A percentile compares a stretch with the other conserved stretches of the same genome.
Evolutionary conservation across 2,888 invertebrate genomes (phyloP).

Genomic region (Napeogenes inachia): DNA sequence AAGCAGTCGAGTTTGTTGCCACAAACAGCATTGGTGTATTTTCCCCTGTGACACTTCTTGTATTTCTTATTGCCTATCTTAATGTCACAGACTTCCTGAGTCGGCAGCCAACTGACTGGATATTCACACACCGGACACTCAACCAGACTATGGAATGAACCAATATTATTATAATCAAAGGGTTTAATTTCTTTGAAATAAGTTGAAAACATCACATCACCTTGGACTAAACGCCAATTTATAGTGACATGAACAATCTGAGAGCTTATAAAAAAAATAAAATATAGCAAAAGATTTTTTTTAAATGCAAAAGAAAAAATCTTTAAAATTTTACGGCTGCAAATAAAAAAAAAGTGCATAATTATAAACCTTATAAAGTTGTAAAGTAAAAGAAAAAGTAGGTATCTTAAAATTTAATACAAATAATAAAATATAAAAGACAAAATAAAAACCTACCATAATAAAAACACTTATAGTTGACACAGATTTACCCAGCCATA

Average conservation of each 20-base stretch:
- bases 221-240: too few species aligned
- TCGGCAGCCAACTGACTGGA: slow-evolving; percentile 44
- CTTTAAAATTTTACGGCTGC: too few species aligned
- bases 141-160: slow-evolving; percentile 42
- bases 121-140: slow-evolving; percentile 63
- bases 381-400: too few species aligned
- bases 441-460: slow-evolving; percentile 19
- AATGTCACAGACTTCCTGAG: slow-evolving; percentile 52
- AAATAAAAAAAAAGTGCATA: too few species aligned
- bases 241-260: too few species aligned
- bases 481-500: slow-evolving; percentile 43
- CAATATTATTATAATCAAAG: too few species aligned
- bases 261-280: too few species aligned
- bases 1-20: slow-evolving; percentile 60
- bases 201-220: too few species aligned
- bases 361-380: too few species aligned
- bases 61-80: slow-evolving; percentile 47
- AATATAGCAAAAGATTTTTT: too few species aligned
- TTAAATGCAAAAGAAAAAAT: too few species aligned
- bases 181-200: too few species aligned
- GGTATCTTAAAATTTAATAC: neutral
- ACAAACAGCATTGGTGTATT: slow-evolving; percentile 58
- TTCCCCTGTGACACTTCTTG: slow-evolving; percentile 56
- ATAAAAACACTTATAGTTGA: slow-evolving; percentile 25
- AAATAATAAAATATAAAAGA: slow-evolving; percentile 14